These are phyloP conservation scores for Myotis planiceps DNA, from an alignment of 2,797 vertebrate genomes.

Conservation along the genomic window DNA sequence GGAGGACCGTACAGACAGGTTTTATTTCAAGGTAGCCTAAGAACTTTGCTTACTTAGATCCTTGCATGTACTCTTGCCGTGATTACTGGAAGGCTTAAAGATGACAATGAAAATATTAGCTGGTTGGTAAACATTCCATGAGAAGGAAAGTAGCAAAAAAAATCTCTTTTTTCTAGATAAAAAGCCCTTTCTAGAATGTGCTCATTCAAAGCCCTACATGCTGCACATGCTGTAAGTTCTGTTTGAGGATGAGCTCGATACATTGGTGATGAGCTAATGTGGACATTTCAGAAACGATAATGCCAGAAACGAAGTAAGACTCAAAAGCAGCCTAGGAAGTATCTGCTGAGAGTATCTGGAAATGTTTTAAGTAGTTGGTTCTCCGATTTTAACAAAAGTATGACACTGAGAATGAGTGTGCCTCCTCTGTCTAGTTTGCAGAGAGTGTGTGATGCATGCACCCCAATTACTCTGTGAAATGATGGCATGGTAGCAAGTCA, in stretches of 20 bases:
- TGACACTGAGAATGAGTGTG: background rate
- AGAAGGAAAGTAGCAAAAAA: background rate
- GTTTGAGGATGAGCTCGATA: background rate
- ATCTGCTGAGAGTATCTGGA: background rate
- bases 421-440: background rate
- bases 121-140: slow-evolving; percentile 14
- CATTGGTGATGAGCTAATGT: background rate
- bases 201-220: background rate
- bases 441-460: background rate
- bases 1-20: background rate
- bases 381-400: background rate
- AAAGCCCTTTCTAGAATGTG: background rate
- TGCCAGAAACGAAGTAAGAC: background rate
- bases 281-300: background rate
- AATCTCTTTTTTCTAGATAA: background rate
- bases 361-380: background rate
- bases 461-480: background rate
- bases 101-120: slow-evolving; percentile 13
- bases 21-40: slow-evolving; percentile 1
- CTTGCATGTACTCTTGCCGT: background rate
- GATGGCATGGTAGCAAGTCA: background rate
- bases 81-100: background rate
- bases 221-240: background rate
- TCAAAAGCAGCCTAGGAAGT: background rate
- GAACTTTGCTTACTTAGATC: slow-evolving; percentile 44